Base-by-base conservation (phyloP, 2,113 vertebrate species). In the Oreotragus oreotragus region DNA sequence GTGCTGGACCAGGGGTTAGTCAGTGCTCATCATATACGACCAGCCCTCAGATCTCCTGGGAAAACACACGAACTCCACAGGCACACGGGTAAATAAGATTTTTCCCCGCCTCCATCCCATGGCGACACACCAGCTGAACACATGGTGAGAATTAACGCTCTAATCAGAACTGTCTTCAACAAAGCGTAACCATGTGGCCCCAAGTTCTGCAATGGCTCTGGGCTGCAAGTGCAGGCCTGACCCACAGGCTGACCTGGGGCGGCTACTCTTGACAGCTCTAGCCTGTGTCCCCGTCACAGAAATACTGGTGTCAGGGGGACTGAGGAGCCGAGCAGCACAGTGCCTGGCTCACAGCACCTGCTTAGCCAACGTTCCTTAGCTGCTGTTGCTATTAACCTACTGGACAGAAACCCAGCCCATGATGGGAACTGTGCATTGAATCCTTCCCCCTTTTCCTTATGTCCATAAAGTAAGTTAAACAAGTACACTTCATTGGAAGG, bases 41-140 rank as follows among this genome's bases (percentile, higher is more conserved):
- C 16, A 80, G 77, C 21, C 77, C 28, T 53, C 47, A 51, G n/a
- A 2, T 51, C 19, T 51, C 47, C 47, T 19, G 10, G n/a, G 45
- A 33, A 43, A 9, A 66, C 4, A 58, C 58, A 33, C 1, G 5
- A 7, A 15, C 36, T 13, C 51, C 51, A 25, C 4, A 51, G 62
- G 19, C 25, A n/a, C 5, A 28, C 12, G 23, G 55, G 25, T 36
- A 36, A 36, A 36, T 21, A 21, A 8, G 5, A 36, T 51, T 36
- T 12, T 25, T 43, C 17, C 25, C 70, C 3, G 4, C 19, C 16
- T 33, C n/a, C 10, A 15, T 1, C 21, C 33, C 2, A 0, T 3
- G 85, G 30, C 36, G 25, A n/a, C 3, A 23, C 1, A n/a, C n/a
- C 16, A 53, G 17, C 49, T 33, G 30, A 8, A n/a, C 3, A 5